These are phyloP conservation scores for Tipula helvola DNA, from an alignment of 2,888 invertebrate species.

Conservation along the genomic window DNA sequence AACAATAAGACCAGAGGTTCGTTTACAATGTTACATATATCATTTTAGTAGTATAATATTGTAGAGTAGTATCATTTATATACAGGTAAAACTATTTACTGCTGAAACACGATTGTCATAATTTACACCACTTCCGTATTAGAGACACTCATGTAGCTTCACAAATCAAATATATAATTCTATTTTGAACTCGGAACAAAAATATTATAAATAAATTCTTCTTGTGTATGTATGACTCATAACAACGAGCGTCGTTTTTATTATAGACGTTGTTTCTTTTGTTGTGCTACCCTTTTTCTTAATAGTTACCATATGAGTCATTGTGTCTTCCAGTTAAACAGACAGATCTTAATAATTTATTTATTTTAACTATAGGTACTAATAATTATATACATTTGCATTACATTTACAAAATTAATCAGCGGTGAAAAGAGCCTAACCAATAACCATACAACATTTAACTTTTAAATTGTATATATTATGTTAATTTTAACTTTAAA, in stretches of 20 bases:
- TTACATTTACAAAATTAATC: neutral
- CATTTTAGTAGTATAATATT: neutral
- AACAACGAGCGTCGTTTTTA: neutral
- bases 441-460: neutral
- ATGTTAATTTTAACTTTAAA: neutral
- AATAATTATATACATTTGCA: neutral
- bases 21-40: neutral
- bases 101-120: neutral
- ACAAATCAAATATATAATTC: neutral
- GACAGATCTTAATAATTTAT: neutral
- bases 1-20: neutral
- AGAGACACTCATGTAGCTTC: neutral
- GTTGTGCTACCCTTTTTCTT: neutral
- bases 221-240: neutral
- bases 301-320: neutral
- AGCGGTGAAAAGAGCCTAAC: neutral
- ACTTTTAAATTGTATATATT: neutral
- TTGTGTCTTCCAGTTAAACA: neutral
- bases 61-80: neutral
- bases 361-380: neutral
- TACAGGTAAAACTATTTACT: neutral
- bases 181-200: neutral
- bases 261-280: neutral
- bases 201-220: neutral
- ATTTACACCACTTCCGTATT: neutral